Evolutionary conservation across 2,888 invertebrate genomes (phyloP), one percentile per base, ranked within the genome.

Genomic region (Autographa gamma): DNA sequence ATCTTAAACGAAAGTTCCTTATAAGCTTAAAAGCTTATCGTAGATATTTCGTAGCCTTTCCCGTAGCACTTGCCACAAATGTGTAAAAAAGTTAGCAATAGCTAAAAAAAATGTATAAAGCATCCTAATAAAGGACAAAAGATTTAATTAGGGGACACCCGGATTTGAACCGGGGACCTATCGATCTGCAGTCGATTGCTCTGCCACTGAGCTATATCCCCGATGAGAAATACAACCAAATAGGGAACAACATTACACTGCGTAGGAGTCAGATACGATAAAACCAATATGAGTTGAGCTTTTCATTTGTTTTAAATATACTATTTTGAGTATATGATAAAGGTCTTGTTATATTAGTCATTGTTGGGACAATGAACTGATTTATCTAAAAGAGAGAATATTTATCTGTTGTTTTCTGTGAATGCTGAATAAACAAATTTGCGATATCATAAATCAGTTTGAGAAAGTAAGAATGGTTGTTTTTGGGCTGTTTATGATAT

Each of bases 141-240:
- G 2, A 3, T 6, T 2, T 0, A 0, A 0, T 5, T n/a, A 94
- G 94, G 93, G 94, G 93, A 93, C 93, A 93, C 93, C 93, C 93
- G 94, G 94, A 91, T 91, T 93, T 94, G 94, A 94, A 94, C 94
- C 94, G 91, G 94, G 92, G 94, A 73, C 95, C 95, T 93, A 93
- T 94, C 94, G 95, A 95, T 94, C 95, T 95, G 94, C 94, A 95
- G 95, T 94, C 95, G 94, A 95, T 93, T 95, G 95, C 94, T 94
- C 95, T 95, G 79, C 94, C 94, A 93, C 93, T 93, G 92, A 93
- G 93, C 93, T 93, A 93, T 92, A 93, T 92, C 93, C 93, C 93
- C 93, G 64, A 48, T 61, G 66, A 0, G 0, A 5, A 0, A 0
- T 0, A 0, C 0, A 0, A 0, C 58, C 60, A 81, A 81, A 79